Evolutionary conservation across 2,888 invertebrate genomes (phyloP).

Genomic region (Drosophila conformis): DNA sequence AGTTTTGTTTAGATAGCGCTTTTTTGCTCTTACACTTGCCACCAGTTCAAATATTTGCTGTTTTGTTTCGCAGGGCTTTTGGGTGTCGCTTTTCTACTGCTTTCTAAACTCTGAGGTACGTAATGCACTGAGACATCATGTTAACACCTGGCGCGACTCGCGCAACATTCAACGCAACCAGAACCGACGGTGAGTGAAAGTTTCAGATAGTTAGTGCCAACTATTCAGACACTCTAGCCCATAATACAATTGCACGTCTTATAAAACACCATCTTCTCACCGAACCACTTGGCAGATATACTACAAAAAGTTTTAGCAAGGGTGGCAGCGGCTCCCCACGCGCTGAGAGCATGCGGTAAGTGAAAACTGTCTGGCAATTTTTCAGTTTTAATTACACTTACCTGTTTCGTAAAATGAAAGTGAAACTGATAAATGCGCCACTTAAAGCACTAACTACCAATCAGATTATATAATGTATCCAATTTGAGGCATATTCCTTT

Average conservation of each 20-base stretch:
- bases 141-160: slow-evolving; percentile 84
- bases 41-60: slow-evolving; percentile 37
- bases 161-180: slow-evolving; percentile 84
- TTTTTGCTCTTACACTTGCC: slow-evolving; percentile 3
- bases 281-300: slow-evolving; percentile 73
- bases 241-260: slow-evolving; percentile 17
- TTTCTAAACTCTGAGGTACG: slow-evolving; percentile 97
- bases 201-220: slow-evolving; percentile 31
- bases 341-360: slow-evolving; percentile 92
- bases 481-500: background rate
- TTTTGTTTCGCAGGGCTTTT: slow-evolving; percentile 89
- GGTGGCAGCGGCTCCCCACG: slow-evolving; percentile 94
- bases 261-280: slow-evolving; percentile 15
- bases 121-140: slow-evolving; percentile 92
- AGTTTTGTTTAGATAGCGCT: slow-evolving; percentile 46
- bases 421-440: slow-evolving; percentile 9
- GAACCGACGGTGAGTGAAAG: slow-evolving; percentile 81
- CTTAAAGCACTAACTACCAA: slow-evolving; percentile 4
- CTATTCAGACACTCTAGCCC: slow-evolving; percentile 10
- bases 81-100: slow-evolving; percentile 96
- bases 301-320: slow-evolving; percentile 86
- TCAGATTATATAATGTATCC: background rate
- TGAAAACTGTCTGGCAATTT: slow-evolving; percentile 41
- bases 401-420: slow-evolving; percentile 22
- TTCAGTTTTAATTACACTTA: slow-evolving; percentile 52